A percentile compares a stretch with the other conserved stretches of the same genome.
Evolutionary conservation across 2,888 invertebrate genomes (phyloP).

Genomic region (Phlogophora meticulosa): DNA sequence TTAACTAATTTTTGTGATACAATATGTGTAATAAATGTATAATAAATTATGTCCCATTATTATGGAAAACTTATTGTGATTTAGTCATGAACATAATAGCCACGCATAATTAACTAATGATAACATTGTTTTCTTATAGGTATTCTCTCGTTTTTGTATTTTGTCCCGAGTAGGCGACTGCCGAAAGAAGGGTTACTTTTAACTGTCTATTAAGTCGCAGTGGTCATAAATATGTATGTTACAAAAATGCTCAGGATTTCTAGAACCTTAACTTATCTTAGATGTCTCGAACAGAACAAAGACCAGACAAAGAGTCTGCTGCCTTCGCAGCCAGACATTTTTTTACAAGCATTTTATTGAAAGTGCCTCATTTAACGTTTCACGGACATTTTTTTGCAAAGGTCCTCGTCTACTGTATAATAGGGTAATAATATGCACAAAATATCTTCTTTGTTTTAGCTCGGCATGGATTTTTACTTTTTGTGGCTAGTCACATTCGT

Average conservation of each 20-base stretch:
- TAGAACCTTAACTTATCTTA: slow-evolving; percentile 33
- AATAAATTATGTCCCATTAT: not conserved
- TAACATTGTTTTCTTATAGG: not conserved
- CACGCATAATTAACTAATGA: not conserved
- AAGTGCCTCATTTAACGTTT: slow-evolving; percentile 37
- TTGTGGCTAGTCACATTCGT: slow-evolving; percentile 77
- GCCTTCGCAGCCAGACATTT: slow-evolving; percentile 39
- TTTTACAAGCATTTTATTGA: slow-evolving; percentile 56
- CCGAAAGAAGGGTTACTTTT: not conserved
- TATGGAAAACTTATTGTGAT: not conserved
- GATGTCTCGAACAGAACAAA: slow-evolving; percentile 55
- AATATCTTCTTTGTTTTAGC: slow-evolving; percentile 67
- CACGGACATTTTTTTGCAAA: slow-evolving; percentile 47
- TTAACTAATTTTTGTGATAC: too few relatives aligned
- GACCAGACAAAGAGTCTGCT: slow-evolving; percentile 50
- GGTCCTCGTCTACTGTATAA: slow-evolving; percentile 49
- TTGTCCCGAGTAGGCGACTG: not conserved
- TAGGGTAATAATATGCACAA: slow-evolving; percentile 47
- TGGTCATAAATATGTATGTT: slow-evolving; percentile 34
- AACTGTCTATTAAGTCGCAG: not conserved
- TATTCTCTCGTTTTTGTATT: not conserved
- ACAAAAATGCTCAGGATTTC: slow-evolving; percentile 42
- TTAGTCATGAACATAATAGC: not conserved
- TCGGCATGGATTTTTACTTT: slow-evolving; percentile 77
- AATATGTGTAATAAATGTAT: too few relatives aligned